These are phyloP conservation scores for Calyptomena viridis DNA, from an alignment of 2,113 vertebrate genomes.

Conservation along the genomic window DNA sequence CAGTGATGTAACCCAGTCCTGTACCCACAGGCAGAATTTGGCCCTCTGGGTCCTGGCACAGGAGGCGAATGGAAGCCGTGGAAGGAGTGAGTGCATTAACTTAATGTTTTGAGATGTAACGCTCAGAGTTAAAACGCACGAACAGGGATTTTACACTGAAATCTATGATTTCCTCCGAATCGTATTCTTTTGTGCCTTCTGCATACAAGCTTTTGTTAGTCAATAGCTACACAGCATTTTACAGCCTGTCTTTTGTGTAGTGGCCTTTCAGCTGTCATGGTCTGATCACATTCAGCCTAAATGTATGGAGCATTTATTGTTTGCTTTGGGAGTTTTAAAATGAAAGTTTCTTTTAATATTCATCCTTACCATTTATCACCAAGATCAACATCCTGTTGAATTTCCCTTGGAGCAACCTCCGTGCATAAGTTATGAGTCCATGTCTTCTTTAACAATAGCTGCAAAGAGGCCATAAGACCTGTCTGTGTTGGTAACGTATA, in stretches of 20 bases:
- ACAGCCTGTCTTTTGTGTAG: not conserved
- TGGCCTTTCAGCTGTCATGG: conserved; percentile 37
- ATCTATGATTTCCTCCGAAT: not conserved
- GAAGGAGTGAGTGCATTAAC: not conserved
- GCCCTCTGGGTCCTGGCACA: not conserved
- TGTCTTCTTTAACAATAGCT: not conserved
- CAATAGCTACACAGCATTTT: not conserved
- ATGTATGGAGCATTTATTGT: conserved; percentile 25
- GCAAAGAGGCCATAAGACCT: not conserved
- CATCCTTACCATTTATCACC: conserved; percentile 1
- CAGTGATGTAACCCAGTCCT: not conserved
- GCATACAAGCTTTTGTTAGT: not conserved
- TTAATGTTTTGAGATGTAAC: not conserved
- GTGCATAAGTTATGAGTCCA: not conserved
- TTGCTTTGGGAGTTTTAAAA: conserved; percentile 3
- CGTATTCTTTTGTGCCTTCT: not conserved
- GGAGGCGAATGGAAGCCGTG: not conserved
- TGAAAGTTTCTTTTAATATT: not conserved
- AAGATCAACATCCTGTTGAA: conserved; percentile 18
- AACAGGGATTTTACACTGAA: not conserved
- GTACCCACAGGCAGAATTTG: not conserved
- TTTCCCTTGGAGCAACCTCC: not conserved
- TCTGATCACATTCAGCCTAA: not conserved
- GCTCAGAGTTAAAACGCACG: not conserved
- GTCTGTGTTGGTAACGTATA: not conserved